Evolutionary conservation across 2,797 vertebrate genomes (phyloP).

Genomic region (Myoxocephalus aenaeus): DNA sequence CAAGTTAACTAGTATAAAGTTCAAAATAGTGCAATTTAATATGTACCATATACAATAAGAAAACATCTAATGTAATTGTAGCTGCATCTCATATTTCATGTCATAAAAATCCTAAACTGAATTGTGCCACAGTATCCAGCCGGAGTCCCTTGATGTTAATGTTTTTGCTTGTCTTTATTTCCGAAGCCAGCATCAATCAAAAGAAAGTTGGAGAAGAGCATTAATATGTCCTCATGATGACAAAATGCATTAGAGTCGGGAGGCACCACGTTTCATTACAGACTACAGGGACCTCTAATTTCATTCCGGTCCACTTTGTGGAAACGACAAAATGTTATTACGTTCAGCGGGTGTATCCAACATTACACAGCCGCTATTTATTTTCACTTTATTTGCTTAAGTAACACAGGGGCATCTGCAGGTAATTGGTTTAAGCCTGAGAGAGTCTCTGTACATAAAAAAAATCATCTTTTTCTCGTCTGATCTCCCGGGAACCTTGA

Average conservation of each 20-base stretch:
- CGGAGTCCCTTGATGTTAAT: slow-evolving; percentile 61
- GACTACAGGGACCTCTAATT: slow-evolving; percentile 85
- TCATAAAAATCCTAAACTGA: slow-evolving; percentile 39
- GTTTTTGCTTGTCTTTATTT: slow-evolving; percentile 70
- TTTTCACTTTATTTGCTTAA: slow-evolving; percentile 86
- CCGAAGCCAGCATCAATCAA: slow-evolving; percentile 72
- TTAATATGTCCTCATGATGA: slow-evolving; percentile 81
- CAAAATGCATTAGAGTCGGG: slow-evolving; percentile 82
- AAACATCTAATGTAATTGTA: slow-evolving; percentile 46
- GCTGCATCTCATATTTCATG: slow-evolving; percentile 53
- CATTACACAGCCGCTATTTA: slow-evolving; percentile 85
- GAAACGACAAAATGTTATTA: slow-evolving; percentile 87
- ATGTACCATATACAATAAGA: slow-evolving; percentile 4
- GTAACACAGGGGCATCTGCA: slow-evolving; percentile 81
- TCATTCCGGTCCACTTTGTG: slow-evolving; percentile 87
- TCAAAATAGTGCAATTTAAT: neutral
- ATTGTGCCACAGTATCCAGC: slow-evolving; percentile 27
- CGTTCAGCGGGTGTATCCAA: slow-evolving; percentile 83
- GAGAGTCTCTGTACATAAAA: slow-evolving; percentile 81
- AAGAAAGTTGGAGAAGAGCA: slow-evolving; percentile 76
- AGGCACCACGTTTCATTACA: slow-evolving; percentile 83
- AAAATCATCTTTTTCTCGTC: slow-evolving; percentile 83
- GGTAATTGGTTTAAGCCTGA: slow-evolving; percentile 86
- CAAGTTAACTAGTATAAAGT: slow-evolving; percentile 10
- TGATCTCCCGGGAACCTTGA: slow-evolving; percentile 72